A percentile compares a stretch with the other conserved stretches of the same genome.
These are phyloP conservation scores for Psilopsiagon aurifrons DNA, from an alignment of 2,113 vertebrate genomes.

Conservation along the genomic window DNA sequence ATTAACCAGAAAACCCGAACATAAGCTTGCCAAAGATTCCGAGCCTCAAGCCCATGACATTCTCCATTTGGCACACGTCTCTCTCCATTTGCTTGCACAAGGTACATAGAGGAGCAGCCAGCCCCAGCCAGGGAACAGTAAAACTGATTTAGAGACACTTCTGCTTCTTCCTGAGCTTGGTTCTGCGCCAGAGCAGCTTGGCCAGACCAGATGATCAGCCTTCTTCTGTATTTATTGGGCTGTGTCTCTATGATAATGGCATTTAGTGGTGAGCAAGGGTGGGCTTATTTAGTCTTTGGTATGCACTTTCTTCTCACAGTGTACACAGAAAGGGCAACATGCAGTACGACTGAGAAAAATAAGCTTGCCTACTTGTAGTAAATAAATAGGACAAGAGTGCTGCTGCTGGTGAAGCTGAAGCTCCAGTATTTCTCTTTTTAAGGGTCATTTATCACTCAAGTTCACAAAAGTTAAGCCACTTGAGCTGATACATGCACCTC, in stretches of 20 bases:
- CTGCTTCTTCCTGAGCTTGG: background rate
- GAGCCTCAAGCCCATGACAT: background rate
- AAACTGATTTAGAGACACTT: slow-evolving; percentile 29
- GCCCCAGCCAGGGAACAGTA: background rate
- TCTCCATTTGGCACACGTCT: background rate
- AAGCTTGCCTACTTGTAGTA: background rate
- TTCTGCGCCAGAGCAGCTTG: background rate
- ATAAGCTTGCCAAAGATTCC: background rate
- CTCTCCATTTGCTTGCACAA: background rate
- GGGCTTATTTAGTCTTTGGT: background rate
- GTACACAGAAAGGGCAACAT: background rate
- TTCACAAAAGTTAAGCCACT: background rate
- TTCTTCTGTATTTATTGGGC: background rate
- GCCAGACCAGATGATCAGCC: background rate
- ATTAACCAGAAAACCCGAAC: background rate
- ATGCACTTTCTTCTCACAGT: background rate
- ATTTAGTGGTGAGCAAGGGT: background rate
- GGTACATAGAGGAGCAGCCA: background rate
- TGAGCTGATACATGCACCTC: background rate
- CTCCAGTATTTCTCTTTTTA: background rate
- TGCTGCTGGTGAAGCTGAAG: background rate
- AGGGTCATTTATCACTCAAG: background rate
- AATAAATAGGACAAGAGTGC: background rate
- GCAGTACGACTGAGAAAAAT: background rate
- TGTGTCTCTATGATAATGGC: background rate